phyloP scores from a whole-genome alignment of 2,113 vertebrate species.

The Gymnocephalus cernua region DNA sequence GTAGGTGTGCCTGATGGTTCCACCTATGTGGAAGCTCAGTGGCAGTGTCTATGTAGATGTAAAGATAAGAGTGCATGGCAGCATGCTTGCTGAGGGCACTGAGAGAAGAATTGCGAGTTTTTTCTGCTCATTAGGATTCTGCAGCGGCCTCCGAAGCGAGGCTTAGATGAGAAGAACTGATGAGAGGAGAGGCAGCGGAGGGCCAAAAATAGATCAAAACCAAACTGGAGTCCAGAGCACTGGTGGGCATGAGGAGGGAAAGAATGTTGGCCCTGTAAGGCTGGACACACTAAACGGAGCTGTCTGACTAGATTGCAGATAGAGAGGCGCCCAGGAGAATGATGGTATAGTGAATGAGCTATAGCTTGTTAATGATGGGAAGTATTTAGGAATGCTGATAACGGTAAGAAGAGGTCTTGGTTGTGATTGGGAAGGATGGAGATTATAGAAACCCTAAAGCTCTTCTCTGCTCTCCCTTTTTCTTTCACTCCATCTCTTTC shows the following conservation, averaged over 20 bases:
- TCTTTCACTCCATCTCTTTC: constrained; percentile 32
- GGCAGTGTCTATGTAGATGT: constrained; percentile 28
- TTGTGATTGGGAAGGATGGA: constrained; percentile 59
- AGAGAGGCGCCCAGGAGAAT: constrained; percentile 43
- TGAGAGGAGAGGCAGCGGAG: constrained; percentile 65
- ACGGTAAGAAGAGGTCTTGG: constrained; percentile 40
- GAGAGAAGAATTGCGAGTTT: constrained; percentile 23
- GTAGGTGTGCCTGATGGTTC: constrained; percentile 14
- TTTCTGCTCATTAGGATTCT: constrained; percentile 72
- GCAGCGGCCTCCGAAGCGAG: constrained; percentile 25
- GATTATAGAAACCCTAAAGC: constrained; percentile 60
- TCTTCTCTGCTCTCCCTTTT: constrained; percentile 36
- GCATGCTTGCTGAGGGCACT: constrained; percentile 19
- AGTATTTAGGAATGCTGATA: constrained; percentile 67
- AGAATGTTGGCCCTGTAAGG: constrained; percentile 60
- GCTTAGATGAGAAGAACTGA: constrained; percentile 69
- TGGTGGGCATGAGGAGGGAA: constrained; percentile 47
- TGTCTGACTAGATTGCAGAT: constrained; percentile 61
- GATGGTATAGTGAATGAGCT: constrained; percentile 23
- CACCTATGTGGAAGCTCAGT: constrained; percentile 14
- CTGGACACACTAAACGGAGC: constrained; percentile 61
- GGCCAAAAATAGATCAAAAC: constrained; percentile 78
- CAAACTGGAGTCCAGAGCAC: constrained; percentile 53
- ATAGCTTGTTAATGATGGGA: constrained; percentile 53
- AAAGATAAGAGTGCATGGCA: constrained; percentile 21